Evolutionary conservation across 2,797 vertebrate species (phyloP).

Genomic region (Xyrichtys novacula): DNA sequence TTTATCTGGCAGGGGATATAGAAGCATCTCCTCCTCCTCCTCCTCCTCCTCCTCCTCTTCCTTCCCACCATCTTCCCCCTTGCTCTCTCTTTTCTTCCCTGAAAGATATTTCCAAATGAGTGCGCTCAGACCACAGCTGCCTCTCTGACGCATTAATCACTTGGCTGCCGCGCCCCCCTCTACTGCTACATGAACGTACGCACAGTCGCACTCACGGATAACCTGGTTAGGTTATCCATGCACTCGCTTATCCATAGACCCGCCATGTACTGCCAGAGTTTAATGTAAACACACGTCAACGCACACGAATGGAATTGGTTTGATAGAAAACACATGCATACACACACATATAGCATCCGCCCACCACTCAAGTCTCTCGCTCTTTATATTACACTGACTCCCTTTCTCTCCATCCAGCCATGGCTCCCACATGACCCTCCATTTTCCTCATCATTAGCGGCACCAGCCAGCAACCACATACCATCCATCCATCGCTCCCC

Average conservation of each 20-base stretch:
- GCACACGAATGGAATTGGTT: constrained; percentile 28
- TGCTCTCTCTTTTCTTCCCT: constrained; percentile 57
- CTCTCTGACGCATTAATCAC: constrained; percentile 83
- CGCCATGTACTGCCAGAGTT: constrained; percentile 35
- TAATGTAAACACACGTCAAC: constrained; percentile 52
- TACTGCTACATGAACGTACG: constrained; percentile 27
- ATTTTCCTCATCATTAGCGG: constrained; percentile 82
- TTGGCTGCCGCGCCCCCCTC: constrained; percentile 63
- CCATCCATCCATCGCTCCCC: constrained; percentile 39
- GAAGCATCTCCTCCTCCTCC: constrained; percentile 22
- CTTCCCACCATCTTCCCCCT: constrained; percentile 11
- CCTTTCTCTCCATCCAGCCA: constrained; percentile 59
- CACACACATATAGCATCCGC: constrained; percentile 49
- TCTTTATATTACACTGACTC: constrained; percentile 50
- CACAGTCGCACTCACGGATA: constrained; percentile 21
- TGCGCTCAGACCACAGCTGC: constrained; percentile 73
- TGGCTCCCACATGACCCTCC: constrained; percentile 77
- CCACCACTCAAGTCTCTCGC: constrained; percentile 70
- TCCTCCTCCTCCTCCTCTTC: neutral
- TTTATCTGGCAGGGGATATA: constrained; percentile 65
- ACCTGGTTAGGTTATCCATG: too few relatives aligned
- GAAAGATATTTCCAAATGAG: constrained; percentile 81
- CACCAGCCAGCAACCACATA: constrained; percentile 51
- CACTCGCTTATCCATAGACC: too few relatives aligned
- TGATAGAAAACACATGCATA: constrained; percentile 34